These are phyloP conservation scores for Paraescarpia echinospica DNA, from an alignment of 1,140 invertebrate genomes.

Conservation along the genomic window DNA sequence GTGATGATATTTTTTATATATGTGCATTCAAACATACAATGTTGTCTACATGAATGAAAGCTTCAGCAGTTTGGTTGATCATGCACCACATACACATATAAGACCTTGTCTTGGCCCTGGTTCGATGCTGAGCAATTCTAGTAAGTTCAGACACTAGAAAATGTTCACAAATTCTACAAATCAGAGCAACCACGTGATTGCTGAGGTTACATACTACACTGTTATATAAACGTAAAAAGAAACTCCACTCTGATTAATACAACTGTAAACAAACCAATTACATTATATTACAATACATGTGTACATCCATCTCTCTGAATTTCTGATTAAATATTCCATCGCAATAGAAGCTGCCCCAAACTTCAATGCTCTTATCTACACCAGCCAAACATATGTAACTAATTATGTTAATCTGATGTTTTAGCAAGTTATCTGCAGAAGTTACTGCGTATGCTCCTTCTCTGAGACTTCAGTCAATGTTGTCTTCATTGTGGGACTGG, in stretches of 20 bases:
- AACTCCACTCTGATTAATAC: not conserved
- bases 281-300: constrained; percentile 2
- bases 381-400: not conserved
- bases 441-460: not conserved
- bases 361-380: not conserved
- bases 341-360: not conserved
- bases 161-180: too few relatives aligned
- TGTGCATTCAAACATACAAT: not conserved
- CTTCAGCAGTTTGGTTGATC: not conserved
- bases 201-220: not conserved
- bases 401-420: not conserved
- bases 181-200: not conserved
- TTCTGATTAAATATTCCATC: not conserved
- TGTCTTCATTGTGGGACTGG: not conserved
- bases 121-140: not conserved
- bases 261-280: not conserved
- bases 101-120: not conserved
- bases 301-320: not conserved
- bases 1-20: not conserved
- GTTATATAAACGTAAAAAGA: not conserved
- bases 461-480: not conserved
- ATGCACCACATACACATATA: not conserved
- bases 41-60: not conserved
- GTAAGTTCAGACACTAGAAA: not conserved
- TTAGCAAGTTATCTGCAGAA: not conserved